Evolutionary conservation across 2,113 vertebrate species (phyloP).

Genomic region (Isurus oxyrinchus): DNA sequence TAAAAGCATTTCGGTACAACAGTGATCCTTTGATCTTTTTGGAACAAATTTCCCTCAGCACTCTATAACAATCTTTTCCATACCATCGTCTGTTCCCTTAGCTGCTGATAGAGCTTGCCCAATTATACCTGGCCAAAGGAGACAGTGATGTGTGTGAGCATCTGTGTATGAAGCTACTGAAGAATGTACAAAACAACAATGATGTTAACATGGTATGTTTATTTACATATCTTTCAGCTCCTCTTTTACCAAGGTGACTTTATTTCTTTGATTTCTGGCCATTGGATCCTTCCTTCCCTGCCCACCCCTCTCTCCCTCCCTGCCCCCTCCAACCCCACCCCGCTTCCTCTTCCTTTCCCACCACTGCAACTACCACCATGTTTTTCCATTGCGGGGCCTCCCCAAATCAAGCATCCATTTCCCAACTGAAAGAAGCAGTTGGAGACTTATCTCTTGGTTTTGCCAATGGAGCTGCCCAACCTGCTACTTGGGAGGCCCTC

Average conservation of each 20-base stretch:
- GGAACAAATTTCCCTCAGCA: not conserved
- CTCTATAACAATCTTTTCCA: not conserved
- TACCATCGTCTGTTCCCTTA: conserved; percentile 42
- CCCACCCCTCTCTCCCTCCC: not conserved
- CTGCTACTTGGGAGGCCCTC: too few species aligned
- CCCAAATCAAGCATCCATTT: not conserved
- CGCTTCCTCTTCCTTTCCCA: not conserved
- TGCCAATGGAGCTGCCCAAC: too few species aligned
- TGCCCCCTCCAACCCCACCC: not conserved
- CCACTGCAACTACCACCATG: not conserved
- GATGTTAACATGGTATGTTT: conserved; percentile 49
- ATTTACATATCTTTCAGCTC: not conserved
- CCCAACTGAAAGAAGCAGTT: too few species aligned
- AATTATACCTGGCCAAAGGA: conserved; percentile 54
- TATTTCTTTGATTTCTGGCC: not conserved
- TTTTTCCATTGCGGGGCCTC: not conserved
- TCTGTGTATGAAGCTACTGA: conserved; percentile 50
- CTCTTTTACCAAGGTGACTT: not conserved
- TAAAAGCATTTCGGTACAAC: not conserved
- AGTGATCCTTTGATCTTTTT: not conserved
- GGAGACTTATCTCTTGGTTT: too few species aligned
- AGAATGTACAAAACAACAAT: conserved; percentile 45
- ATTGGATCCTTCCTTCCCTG: not conserved
- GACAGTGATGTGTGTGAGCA: conserved; percentile 57
- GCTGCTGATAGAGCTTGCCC: conserved; percentile 53